Evolutionary conservation across 2,888 invertebrate species (phyloP).

Genomic region (Cremastinae sp.): DNA sequence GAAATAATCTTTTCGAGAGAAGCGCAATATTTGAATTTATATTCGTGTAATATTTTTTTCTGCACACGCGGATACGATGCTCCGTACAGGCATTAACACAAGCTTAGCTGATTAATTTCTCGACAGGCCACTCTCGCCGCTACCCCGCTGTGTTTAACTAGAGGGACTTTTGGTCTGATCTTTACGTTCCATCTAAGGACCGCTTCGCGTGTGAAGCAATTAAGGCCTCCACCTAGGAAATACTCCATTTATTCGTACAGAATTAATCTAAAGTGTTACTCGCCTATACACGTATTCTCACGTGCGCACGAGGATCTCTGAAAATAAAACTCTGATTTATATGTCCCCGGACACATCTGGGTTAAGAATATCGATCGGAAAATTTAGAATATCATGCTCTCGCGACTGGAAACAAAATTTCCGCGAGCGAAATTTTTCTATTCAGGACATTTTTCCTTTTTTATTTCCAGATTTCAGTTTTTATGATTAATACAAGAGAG

Average conservation of each 20-base stretch:
- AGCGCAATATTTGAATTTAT: too few relatives aligned
- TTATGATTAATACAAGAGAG: too few relatives aligned
- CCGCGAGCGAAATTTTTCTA: too few relatives aligned
- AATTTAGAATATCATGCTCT: too few relatives aligned
- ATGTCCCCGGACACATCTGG: not conserved
- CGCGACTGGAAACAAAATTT: too few relatives aligned
- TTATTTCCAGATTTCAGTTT: too few relatives aligned
- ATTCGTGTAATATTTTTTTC: not conserved
- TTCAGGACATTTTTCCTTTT: too few relatives aligned
- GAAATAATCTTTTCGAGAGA: too few relatives aligned
- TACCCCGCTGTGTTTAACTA: conserved; percentile 62
- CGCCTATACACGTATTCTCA: not conserved
- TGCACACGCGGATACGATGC: not conserved
- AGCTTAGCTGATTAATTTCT: conserved; percentile 57
- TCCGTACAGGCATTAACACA: conserved; percentile 9
- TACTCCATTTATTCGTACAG: conserved; percentile 55
- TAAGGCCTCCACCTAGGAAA: conserved; percentile 59
- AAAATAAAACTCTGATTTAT: conserved; percentile 9
- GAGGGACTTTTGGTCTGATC: conserved; percentile 59
- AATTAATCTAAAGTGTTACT: conserved; percentile 44
- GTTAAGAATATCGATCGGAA: not conserved
- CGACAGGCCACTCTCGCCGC: conserved; percentile 58
- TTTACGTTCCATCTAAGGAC: conserved; percentile 61
- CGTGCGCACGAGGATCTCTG: conserved; percentile 1
- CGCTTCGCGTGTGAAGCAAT: conserved; percentile 62